Evolutionary conservation across 2,797 vertebrate genomes (phyloP).

Genomic region (Myoxocephalus aenaeus): DNA sequence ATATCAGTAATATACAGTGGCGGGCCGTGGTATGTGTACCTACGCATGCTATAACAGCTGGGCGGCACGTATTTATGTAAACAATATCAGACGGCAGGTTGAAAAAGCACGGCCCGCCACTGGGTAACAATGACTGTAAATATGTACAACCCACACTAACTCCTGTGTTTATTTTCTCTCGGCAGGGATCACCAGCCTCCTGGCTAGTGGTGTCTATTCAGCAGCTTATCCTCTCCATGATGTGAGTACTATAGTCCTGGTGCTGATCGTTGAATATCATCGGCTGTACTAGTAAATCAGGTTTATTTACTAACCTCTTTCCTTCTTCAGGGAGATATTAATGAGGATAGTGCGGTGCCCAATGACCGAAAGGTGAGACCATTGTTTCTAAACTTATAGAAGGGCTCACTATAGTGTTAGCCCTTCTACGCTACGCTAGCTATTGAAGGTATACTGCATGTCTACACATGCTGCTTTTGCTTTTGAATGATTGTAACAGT

Average conservation of each 20-base stretch:
- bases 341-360: conserved; percentile 87
- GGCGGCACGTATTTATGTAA: background rate
- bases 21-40: too few relatives aligned
- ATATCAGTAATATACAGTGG: background rate
- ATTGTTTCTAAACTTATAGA: background rate
- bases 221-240: conserved; percentile 96
- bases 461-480: too few relatives aligned
- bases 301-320: conserved; percentile 3
- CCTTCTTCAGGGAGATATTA: conserved; percentile 88
- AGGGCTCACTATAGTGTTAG: too few relatives aligned
- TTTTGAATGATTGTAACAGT: too few relatives aligned
- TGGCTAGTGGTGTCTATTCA: conserved; percentile 93
- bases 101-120: too few relatives aligned
- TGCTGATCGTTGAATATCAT: background rate
- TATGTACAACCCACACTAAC: background rate
- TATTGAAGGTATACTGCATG: too few relatives aligned
- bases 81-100: too few relatives aligned
- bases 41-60: too few relatives aligned
- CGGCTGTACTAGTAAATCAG: background rate
- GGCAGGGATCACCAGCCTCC: conserved; percentile 94
- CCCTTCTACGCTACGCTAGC: too few relatives aligned
- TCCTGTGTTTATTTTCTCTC: conserved; percentile 30
- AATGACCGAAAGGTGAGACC: conserved; percentile 95
- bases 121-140: background rate
- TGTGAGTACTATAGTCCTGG: conserved; percentile 82